Base-by-base conservation (phyloP, 2,797 vertebrate genomes). In the Liasis olivaceus region DNA sequence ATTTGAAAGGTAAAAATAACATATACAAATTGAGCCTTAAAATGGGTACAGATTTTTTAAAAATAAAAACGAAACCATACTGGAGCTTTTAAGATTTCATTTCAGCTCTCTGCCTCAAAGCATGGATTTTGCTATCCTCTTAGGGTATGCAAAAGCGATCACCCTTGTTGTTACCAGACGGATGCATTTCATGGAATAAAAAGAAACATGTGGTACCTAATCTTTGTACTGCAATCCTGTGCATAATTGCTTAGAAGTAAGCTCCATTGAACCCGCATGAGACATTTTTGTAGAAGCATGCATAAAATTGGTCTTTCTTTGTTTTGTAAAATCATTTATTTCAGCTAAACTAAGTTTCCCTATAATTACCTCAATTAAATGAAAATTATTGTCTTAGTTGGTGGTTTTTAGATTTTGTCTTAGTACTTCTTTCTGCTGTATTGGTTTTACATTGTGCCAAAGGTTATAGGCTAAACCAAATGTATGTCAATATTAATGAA, bases 271-370 rank as follows among this genome's bases (percentile, higher is more conserved):
- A 87, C 54, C 42, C 7, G 51, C 69, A 54, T 92, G 77, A 56
- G 14, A 24, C 22, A 64, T 20, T 89, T 89, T 15, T 58, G 31
- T 26, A 85, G 28, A 56, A 64, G 62, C n/a, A 28, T 60, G 9
- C 24, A 22, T 91, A 72, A 60, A 12, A 59, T 42, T 47, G n/a
- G 20, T 2, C 24, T 66, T 22, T 3, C 22, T 56, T 9, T 54
- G 63, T 92, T 91, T 69, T 69, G 13, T 69, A 87, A 91, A 86
- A 42, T 11, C 31, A 91, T 42, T 86, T 54, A 62, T 24, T 86
- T 86, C 14, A 91, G 36, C n/a, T 86, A 58, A 69, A 66, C 4
- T 62, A 59, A 59, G 13, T 91, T 92, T 62, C 22, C 42, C 54
- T 26, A 31, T 66, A 47, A 85, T 14, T 89, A 56, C 56, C 42